phyloP scores from a whole-genome alignment of 2,888 invertebrate species.

The Leptopilina myrica region DNA sequence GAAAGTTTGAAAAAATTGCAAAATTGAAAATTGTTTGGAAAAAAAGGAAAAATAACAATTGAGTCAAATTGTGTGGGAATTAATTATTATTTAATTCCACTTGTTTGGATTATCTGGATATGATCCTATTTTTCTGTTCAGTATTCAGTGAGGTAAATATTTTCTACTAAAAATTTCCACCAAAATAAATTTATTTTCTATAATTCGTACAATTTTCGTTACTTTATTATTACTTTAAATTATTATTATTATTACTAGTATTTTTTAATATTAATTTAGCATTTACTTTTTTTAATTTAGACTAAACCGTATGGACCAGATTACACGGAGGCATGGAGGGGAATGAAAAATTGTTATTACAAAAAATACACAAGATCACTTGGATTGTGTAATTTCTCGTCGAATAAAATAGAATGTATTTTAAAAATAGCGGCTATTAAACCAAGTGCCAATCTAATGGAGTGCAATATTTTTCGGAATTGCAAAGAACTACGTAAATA shows the following conservation, averaged over 20 bases:
- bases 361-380: conserved; percentile 83
- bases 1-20: too few relatives aligned
- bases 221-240: too few relatives aligned
- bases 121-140: conserved; percentile 82
- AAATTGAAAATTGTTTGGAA: neutral
- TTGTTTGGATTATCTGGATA: conserved; percentile 79
- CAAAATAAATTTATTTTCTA: neutral
- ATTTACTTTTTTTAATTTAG: neutral
- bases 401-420: conserved; percentile 83
- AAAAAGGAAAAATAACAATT: neutral
- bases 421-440: conserved; percentile 79
- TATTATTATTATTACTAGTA: too few relatives aligned
- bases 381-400: conserved; percentile 89
- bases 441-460: conserved; percentile 84
- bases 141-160: conserved; percentile 78
- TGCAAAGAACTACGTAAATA: conserved; percentile 84
- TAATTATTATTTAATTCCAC: neutral
- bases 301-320: conserved; percentile 79
- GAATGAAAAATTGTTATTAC: conserved; percentile 84
- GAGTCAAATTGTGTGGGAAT: neutral
- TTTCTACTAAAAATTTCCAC: neutral
- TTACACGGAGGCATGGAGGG: conserved; percentile 85
- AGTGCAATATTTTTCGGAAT: conserved; percentile 87
- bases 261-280: too few relatives aligned
- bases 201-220: too few relatives aligned